Evolutionary conservation across 1,140 invertebrate genomes (phyloP), one percentile per base, ranked within the genome.

Genomic region (silkworm (Bombyx mori)): DNA sequence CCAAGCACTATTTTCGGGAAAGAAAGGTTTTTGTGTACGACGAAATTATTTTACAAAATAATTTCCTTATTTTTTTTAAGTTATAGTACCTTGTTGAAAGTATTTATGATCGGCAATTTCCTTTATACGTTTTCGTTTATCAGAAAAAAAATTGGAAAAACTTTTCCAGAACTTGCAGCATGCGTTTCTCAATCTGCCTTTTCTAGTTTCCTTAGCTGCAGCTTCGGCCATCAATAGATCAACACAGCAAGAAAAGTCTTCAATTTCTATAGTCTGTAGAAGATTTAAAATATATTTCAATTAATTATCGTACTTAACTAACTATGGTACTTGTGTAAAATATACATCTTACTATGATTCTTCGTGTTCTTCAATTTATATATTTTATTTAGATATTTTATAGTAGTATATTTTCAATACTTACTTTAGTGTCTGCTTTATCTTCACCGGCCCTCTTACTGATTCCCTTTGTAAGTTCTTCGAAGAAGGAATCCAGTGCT

Each of bases 71-170:
- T 3, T 5, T 35, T 35, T 35, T 35, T 35, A 35, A 35, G 26
- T 35, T 35, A 35, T 35, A 35, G 2, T 72, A 87, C 84, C 97
- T 82, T 98, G 94, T 82, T 98, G 97, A 88, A 99, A 99, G 74
- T 96, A 95, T 80, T 95, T 94, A 81, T 96, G 92, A 70, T 96
- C 93, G 7, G 95, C 94, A 48, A 96, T 82, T 49, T 86, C 86
- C 73, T 93, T 94, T 9, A 95, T 91, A 66, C 90, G 90, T 65
- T 90, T 90, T 43, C 92, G 88, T 1, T 92, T 65, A 60, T 87
- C 89, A 4, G 86, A 75, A 45, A 91, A 84, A 22, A 86, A 69
- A 65, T 90, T 91, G 22, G 89, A 85, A 53, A 89, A 66, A 48
- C 63, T 68, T 49, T 84, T 77, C 67, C 91, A 92, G n/a, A 92